Evolutionary conservation across 2,113 vertebrate species (phyloP).

Genomic region (Nothoprocta pentlandii): DNA sequence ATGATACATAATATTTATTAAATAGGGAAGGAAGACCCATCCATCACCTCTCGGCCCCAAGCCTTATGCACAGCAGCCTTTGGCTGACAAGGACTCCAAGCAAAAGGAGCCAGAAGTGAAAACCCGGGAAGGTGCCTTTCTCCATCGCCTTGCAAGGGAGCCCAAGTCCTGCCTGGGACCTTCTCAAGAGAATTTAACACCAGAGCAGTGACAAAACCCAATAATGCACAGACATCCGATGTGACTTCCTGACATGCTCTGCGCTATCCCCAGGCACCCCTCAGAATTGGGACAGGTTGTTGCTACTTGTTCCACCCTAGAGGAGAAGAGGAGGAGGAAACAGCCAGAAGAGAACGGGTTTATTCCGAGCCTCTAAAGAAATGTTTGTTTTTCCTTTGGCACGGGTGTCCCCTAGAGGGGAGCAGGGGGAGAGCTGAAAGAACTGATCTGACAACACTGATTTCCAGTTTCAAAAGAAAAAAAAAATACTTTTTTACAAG

Average conservation of each 20-base stretch:
- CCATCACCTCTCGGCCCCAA: rapidly evolving
- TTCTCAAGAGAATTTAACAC: neutral
- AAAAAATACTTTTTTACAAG: neutral
- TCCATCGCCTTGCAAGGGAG: neutral
- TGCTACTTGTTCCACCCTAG: neutral
- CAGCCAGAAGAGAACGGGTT: neutral
- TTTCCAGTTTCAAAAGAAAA: neutral
- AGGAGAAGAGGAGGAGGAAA: neutral
- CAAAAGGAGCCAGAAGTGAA: neutral
- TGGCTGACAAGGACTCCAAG: neutral
- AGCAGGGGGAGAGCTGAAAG: rapidly evolving
- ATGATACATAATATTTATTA: neutral
- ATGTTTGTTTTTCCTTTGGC: neutral
- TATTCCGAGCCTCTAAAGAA: neutral
- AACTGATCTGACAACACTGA: neutral
- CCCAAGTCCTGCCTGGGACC: neutral
- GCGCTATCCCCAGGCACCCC: neutral
- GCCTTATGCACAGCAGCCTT: neutral
- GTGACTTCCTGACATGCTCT: neutral
- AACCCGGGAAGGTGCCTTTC: neutral
- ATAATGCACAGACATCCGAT: neutral
- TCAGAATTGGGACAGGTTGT: neutral
- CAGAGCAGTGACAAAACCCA: neutral
- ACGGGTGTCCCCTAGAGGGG: neutral
- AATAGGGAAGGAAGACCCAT: neutral